phyloP scores from a whole-genome alignment of 2,113 vertebrate species.

The Lepus americanus region DNA sequence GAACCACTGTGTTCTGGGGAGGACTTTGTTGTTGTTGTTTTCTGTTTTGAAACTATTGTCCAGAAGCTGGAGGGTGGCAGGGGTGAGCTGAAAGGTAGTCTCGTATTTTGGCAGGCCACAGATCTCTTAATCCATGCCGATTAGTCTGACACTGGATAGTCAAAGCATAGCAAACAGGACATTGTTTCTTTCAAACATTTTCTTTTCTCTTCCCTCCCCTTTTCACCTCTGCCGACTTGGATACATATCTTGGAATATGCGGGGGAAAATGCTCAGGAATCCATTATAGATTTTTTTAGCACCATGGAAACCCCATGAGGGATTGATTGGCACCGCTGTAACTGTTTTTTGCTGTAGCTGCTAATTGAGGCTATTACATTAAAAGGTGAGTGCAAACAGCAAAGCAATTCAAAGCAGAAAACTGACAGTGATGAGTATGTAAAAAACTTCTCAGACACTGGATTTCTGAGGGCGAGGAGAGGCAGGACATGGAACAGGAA shows the following conservation, averaged over 20 bases:
- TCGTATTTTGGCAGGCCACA: neutral
- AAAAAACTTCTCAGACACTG: neutral
- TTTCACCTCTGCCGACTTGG: neutral
- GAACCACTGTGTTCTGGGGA: neutral
- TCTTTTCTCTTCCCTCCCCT: neutral
- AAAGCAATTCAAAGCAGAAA: conserved; percentile 18
- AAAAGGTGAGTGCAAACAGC: neutral
- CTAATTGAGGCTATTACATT: conserved; percentile 77
- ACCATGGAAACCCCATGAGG: conserved; percentile 54
- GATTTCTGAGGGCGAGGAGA: neutral
- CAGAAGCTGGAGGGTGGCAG: neutral
- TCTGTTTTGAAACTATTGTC: neutral
- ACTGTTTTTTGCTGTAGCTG: conserved; percentile 70
- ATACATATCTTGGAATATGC: conserved; percentile 12
- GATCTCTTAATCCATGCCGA: neutral
- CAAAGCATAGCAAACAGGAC: neutral
- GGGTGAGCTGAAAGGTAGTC: neutral
- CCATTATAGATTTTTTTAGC: conserved; percentile 56
- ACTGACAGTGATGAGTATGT: neutral
- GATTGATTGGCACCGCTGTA: conserved; percentile 50
- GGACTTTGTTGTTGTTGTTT: neutral
- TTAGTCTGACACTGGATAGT: neutral
- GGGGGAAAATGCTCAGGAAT: neutral
- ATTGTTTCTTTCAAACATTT: neutral
- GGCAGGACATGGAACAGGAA: neutral